These are phyloP conservation scores for Thalassarche chlororhynchos DNA, from an alignment of 2,113 vertebrate genomes.

Conservation along the genomic window DNA sequence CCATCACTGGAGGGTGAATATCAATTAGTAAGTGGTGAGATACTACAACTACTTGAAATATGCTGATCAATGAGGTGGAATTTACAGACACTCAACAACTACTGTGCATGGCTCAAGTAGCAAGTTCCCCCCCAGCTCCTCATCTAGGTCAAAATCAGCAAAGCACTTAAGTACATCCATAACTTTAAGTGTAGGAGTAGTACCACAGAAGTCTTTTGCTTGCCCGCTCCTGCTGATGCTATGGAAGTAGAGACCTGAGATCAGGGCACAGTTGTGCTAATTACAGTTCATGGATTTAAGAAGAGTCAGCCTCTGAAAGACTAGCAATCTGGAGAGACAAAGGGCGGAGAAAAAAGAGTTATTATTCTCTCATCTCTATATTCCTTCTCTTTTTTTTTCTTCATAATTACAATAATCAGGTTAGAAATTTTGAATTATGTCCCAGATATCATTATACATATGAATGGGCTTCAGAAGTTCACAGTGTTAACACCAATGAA, in stretches of 20 bases:
- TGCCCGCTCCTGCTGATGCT: not conserved
- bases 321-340: not conserved
- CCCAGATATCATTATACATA: not conserved
- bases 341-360: not conserved
- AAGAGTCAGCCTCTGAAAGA: not conserved
- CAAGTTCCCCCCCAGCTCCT: not conserved
- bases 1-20: constrained; percentile 14
- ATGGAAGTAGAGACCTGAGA: not conserved
- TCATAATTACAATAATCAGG: constrained; percentile 9
- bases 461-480: not conserved
- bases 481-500: not conserved
- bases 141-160: constrained; percentile 8
- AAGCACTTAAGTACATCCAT: not conserved
- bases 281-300: not conserved
- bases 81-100: not conserved
- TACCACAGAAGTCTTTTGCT: not conserved
- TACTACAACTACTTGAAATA: constrained; percentile 7
- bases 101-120: not conserved
- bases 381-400: not conserved
- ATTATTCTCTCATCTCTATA: not conserved
- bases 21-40: not conserved
- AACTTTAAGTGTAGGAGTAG: not conserved
- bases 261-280: not conserved
- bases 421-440: not conserved
- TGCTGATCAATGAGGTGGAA: constrained; percentile 1